These are phyloP conservation scores for Oligia strigilis DNA, from an alignment of 2,888 invertebrate genomes.

Conservation along the genomic window DNA sequence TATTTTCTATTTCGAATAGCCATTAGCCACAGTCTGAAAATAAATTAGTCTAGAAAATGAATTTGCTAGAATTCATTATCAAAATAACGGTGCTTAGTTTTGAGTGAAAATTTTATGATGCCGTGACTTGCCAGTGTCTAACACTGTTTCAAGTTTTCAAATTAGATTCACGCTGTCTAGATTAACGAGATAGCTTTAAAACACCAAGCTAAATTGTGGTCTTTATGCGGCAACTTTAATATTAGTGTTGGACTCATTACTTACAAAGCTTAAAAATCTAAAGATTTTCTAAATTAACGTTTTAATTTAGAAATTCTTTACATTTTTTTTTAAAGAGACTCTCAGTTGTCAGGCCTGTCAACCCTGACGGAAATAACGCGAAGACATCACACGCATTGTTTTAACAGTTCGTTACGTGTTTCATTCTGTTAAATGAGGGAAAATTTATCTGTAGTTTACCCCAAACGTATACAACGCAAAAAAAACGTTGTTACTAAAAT, in stretches of 20 bases:
- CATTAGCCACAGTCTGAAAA: conserved; percentile 31
- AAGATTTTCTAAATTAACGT: too few species aligned
- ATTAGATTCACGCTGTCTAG: conserved; percentile 57
- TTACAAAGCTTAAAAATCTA: background rate
- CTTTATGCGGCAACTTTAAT: conserved; percentile 17
- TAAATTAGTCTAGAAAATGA: conserved; percentile 27
- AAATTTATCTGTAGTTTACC: background rate
- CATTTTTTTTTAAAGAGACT: too few species aligned
- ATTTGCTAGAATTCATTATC: conserved; percentile 33
- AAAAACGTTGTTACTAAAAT: background rate
- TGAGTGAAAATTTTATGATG: conserved; percentile 36
- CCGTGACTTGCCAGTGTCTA: conserved; percentile 50
- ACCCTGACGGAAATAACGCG: background rate
- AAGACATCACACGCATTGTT: background rate
- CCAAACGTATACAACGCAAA: background rate
- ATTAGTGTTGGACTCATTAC: conserved; percentile 14
- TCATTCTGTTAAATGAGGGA: background rate
- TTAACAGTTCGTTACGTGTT: background rate
- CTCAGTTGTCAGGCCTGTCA: too few species aligned
- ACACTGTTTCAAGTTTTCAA: conserved; percentile 45
- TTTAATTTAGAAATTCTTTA: background rate
- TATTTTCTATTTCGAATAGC: conserved; percentile 19
- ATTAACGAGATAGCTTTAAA: conserved; percentile 57
- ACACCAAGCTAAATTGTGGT: conserved; percentile 40
- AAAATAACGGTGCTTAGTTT: conserved; percentile 37